A percentile compares a stretch with the other conserved stretches of the same genome.
These are phyloP conservation scores for Liopterus haemorrhoidalis DNA, from an alignment of 2,888 invertebrate species.

Conservation along the genomic window DNA sequence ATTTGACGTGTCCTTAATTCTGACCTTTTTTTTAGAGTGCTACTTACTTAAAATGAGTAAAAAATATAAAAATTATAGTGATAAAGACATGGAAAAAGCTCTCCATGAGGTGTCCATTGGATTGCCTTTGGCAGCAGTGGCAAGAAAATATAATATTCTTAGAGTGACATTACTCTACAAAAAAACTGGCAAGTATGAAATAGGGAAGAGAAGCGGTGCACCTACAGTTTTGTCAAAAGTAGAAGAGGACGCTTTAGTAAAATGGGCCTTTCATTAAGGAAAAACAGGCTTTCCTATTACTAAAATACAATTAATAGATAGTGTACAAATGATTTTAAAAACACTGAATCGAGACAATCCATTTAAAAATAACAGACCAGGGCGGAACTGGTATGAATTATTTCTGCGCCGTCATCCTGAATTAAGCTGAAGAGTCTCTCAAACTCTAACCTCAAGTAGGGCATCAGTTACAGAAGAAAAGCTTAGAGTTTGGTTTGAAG, in stretches of 20 bases:
- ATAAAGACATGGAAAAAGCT: constrained; percentile 23
- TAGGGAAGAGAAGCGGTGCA: constrained; percentile 13
- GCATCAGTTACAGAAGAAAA: constrained; percentile 33
- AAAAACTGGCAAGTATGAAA: constrained; percentile 20
- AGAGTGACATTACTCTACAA: constrained; percentile 25
- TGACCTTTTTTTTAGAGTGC: too few species aligned
- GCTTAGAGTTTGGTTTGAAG: constrained; percentile 35
- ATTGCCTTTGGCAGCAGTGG: constrained; percentile 22
- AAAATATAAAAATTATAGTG: constrained; percentile 23
- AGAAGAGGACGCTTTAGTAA: constrained; percentile 29
- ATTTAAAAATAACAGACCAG: constrained; percentile 20
- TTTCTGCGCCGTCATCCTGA: constrained; percentile 13
- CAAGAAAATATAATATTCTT: constrained; percentile 30
- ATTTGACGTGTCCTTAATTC: too few species aligned
- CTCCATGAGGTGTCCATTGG: constrained; percentile 23
- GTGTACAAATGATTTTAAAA: constrained; percentile 28
- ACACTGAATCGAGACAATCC: constrained; percentile 2
- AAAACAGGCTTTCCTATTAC: constrained; percentile 32
- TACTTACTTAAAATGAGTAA: too few species aligned
- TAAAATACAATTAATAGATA: constrained; percentile 30
- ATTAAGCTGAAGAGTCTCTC: constrained; percentile 15
- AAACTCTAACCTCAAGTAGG: constrained; percentile 27
- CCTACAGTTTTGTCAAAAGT: constrained; percentile 18
- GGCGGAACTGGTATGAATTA: constrained; percentile 8
- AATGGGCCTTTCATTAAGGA: constrained; percentile 31